A percentile compares a stretch with the other conserved stretches of the same genome.
Conservation (phyloP, 64 coral and sea anemone genomes). For the Trachythela sp. region DNA sequence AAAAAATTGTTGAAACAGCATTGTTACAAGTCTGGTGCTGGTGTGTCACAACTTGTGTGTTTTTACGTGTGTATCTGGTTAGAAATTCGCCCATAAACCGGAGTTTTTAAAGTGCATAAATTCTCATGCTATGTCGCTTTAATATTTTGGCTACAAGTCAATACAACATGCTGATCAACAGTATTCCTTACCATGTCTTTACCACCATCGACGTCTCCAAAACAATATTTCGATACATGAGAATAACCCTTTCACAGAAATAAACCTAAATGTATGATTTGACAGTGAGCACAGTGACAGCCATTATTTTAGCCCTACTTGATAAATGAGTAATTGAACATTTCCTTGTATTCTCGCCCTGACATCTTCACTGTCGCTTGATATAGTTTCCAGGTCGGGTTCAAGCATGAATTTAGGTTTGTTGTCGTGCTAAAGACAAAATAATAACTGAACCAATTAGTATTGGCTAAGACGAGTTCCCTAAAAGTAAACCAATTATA, state of each 20-base stretch:
- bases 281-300: not conserved
- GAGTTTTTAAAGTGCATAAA: no score
- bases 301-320: no score
- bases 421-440: constrained; percentile 50
- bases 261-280: constrained; percentile 55
- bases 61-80: no score
- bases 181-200: constrained; percentile 66
- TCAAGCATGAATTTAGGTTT: constrained; percentile 4
- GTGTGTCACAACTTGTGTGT: no score
- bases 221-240: constrained; percentile 80
- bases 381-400: not conserved
- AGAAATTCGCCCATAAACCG: no score
- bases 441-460: no score
- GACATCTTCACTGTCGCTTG: constrained; percentile 57
- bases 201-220: constrained; percentile 83
- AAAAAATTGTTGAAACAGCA: no score
- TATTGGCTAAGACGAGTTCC: no score
- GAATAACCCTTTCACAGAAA: constrained; percentile 84
- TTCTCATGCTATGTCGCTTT: no score
- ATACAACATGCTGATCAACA: not conserved
- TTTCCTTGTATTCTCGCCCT: constrained; percentile 91
- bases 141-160: not conserved
- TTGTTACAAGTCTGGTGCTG: no score
- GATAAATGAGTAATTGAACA: constrained; percentile 67
- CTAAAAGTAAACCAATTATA: no score